Evolutionary conservation across 2,797 vertebrate species (phyloP).

Genomic region (Aeoliscus strigatus): DNA sequence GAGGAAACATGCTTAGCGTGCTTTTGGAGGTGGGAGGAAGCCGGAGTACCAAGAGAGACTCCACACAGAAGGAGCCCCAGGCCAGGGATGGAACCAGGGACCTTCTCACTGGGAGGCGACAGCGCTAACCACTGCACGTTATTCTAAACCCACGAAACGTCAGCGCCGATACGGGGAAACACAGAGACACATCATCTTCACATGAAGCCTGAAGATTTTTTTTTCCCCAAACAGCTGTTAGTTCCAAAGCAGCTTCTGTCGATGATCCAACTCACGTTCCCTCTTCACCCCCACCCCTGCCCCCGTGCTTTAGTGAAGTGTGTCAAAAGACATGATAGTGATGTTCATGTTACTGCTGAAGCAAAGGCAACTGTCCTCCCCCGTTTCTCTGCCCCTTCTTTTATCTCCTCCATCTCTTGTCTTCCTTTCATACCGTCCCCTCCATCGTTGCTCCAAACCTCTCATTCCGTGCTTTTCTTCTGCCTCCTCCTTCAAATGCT

Average conservation of each 20-base stretch:
- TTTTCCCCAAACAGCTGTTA: not conserved
- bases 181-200: not conserved
- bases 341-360: slow-evolving; percentile 30
- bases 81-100: too few relatives aligned
- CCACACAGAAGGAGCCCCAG: too few relatives aligned
- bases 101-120: too few relatives aligned
- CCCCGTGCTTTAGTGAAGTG: not conserved
- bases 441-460: slow-evolving; percentile 31
- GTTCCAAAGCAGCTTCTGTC: not conserved
- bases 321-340: slow-evolving; percentile 34
- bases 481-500: slow-evolving; percentile 11
- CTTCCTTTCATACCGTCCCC: slow-evolving; percentile 27
- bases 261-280: not conserved
- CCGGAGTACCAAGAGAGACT: too few relatives aligned
- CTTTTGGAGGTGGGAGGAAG: too few relatives aligned
- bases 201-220: not conserved
- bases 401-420: slow-evolving; percentile 41
- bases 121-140: not conserved
- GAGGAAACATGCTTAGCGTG: too few relatives aligned
- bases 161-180: not conserved
- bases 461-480: slow-evolving; percentile 33
- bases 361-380: slow-evolving; percentile 51
- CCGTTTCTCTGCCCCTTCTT: slow-evolving; percentile 26
- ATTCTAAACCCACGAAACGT: not conserved
- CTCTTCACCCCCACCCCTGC: not conserved